Base-by-base conservation (phyloP, 2,888 invertebrate species). In the Cheilosia impressa region DNA sequence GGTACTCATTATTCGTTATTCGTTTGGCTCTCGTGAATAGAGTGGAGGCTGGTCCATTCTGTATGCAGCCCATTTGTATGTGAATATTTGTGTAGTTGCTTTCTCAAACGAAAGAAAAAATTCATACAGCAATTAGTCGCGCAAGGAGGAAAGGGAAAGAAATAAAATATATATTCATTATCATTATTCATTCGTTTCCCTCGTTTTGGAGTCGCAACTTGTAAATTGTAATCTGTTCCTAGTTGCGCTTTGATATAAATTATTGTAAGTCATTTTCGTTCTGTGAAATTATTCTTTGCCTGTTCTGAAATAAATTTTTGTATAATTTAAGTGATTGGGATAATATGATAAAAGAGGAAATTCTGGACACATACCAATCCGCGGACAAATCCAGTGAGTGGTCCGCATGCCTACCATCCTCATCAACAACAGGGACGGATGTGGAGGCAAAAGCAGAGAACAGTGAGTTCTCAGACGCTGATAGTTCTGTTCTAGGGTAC, bases 371-470 rank as follows among this genome's bases (percentile, higher is more conserved):
- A 58, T 43, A 68, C 27, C 66, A 76, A 31, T 52, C 50, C 13
- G 58, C 58, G 27, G 76, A 76, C 4, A 68, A 76, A 60, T 52
- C 24, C 22, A 66, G 66, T 34, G 22, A 19, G 22, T 10, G 5
- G 34, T 13, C 38, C 19, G 55, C 1, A 13, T 24, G n/a, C 1
- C 9, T 52, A 24, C 13, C 6, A 13, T 22, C 52, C 52, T 52
- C 66, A 13, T 31, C 57, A 19, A 19, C 27, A 19, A n/a, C 66
- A 52, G 15, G 27, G 17, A 9, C 31, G 31, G 9, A 9, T 31
- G 31, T 31, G 9, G 9, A 7, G 9, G 10, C 47, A 57, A 47
- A 17, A 13, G 72, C 38, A 17, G 41, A 17, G 15, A 62, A n/a
- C 19, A 34, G 22, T 50, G 58, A 66, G 6, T 15, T 38, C 5